Conservation (phyloP, 2,113 vertebrate genomes). For the Gymnogyps californianus region DNA sequence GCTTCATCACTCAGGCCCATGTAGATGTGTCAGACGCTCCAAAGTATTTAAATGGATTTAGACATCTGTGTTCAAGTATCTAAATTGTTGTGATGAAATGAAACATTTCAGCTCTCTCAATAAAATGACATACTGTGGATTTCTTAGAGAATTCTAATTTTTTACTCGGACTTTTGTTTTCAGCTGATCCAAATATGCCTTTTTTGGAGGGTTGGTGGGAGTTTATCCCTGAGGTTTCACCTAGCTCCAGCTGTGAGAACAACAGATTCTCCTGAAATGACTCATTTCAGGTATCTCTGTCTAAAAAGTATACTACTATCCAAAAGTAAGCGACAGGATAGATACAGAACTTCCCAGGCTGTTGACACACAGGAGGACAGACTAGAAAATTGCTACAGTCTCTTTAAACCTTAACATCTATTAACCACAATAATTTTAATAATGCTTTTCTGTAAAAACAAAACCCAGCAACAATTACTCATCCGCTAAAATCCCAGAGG, state of each 20-base stretch:
- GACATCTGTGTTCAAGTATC: neutral
- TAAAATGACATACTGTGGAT: neutral
- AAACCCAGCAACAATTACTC: neutral
- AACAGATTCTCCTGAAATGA: neutral
- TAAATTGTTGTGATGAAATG: neutral
- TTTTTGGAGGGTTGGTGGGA: neutral
- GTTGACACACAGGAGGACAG: neutral
- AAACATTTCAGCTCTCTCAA: neutral
- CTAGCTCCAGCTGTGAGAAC: neutral
- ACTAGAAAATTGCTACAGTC: neutral
- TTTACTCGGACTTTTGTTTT: neutral
- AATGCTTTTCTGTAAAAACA: neutral
- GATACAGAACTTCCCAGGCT: neutral
- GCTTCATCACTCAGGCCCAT: neutral
- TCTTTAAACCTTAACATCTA: neutral
- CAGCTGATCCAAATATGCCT: accelerated
- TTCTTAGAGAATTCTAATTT: neutral
- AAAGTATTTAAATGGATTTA: neutral
- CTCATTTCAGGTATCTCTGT: neutral
- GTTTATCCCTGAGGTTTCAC: neutral
- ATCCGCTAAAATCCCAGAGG: neutral
- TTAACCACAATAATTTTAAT: neutral
- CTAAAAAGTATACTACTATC: neutral
- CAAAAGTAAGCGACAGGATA: neutral
- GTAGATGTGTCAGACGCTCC: neutral